A percentile compares a stretch with the other conserved stretches of the same genome.
Conservation (phyloP, 2,888 invertebrate genomes). For the Ochropleura plecta region DNA sequence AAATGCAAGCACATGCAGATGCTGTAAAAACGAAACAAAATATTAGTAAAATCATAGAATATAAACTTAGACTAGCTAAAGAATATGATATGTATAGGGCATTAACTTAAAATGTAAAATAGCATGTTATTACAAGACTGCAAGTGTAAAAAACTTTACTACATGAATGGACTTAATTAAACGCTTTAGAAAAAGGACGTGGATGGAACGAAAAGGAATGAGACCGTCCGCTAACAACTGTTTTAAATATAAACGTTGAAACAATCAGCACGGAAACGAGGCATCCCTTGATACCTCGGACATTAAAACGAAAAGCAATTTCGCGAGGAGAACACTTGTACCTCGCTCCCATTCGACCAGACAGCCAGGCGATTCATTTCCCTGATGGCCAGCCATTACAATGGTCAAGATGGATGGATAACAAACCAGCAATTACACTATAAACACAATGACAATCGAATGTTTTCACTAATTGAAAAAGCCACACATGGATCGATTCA, state of each 20-base stretch:
- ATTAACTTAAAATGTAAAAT: constrained; percentile 5
- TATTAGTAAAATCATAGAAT: constrained; percentile 23
- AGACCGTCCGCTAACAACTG: constrained; percentile 68
- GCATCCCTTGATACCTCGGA: constrained; percentile 78
- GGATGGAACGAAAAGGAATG: constrained; percentile 56
- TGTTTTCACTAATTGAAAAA: constrained; percentile 90
- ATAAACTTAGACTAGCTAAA: constrained; percentile 9
- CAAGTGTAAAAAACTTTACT: not conserved
- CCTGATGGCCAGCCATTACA: constrained; percentile 89
- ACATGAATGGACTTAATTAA: constrained; percentile 52
- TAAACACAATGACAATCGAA: constrained; percentile 89
- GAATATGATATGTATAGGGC: not conserved
- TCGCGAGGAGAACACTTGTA: constrained; percentile 82
- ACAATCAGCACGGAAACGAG: constrained; percentile 76
- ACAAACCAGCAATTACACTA: constrained; percentile 89
- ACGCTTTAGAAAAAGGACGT: constrained; percentile 41
- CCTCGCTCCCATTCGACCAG: constrained; percentile 79
- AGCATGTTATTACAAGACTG: constrained; percentile 1
- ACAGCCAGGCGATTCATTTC: constrained; percentile 86
- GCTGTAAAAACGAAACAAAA: constrained; percentile 55
- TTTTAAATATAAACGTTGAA: constrained; percentile 69
- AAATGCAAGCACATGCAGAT: constrained; percentile 47
- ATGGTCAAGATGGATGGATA: constrained; percentile 89
- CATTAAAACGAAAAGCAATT: constrained; percentile 85
- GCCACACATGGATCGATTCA: constrained; percentile 84